Evolutionary conservation across 2,113 vertebrate genomes (phyloP), one percentile per base, ranked within the genome.

Genomic region (Promerops cafer): DNA sequence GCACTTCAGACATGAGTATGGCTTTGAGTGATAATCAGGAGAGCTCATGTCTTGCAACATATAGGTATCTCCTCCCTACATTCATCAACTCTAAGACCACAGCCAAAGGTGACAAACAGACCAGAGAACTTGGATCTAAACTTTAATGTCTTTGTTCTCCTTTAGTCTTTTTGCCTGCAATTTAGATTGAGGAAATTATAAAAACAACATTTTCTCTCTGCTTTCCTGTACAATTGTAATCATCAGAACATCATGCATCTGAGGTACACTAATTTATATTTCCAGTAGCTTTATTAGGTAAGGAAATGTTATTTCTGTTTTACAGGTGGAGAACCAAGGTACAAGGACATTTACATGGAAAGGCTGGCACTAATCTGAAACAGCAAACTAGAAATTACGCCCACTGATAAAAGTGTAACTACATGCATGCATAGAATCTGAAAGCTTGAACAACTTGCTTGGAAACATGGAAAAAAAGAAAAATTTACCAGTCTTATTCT

Each of bases 371-470:
- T 65, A 65, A 83, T n/a, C 6, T 77, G 22, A 35, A 64, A 33
- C 7, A 86, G 2, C 17, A 72, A 83, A 40, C 9, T 45, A 57
- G 45, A 80, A 90, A 65, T 76, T 30, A 30, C 2, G 0, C 7
- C 20, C 11, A 13, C 47, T 0, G 0, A 50, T 13, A 26, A 13
- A 27, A 64, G 17, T 21, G 1, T 47, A 18, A 64, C 11, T 53
- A 14, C 11, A 45, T 14, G 10, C 6, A 84, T 20, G 16, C 23
- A 47, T 11, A 54, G 30, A 87, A 83, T 33, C 21, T 79, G 53
- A 86, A 68, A 53, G 13, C 13, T 60, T 11, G 1, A 86, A 35
- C 4, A 39, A 15, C 4, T 9, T 56, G 1, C 68, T 77, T 68
- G 45, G 22, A 80, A 72, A 10, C 9, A 57, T 4, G 20, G 13